A percentile compares a stretch with the other conserved stretches of the same genome.
phyloP scores from a whole-genome alignment of 2,113 vertebrate species.

The Elephantulus edwardii region DNA sequence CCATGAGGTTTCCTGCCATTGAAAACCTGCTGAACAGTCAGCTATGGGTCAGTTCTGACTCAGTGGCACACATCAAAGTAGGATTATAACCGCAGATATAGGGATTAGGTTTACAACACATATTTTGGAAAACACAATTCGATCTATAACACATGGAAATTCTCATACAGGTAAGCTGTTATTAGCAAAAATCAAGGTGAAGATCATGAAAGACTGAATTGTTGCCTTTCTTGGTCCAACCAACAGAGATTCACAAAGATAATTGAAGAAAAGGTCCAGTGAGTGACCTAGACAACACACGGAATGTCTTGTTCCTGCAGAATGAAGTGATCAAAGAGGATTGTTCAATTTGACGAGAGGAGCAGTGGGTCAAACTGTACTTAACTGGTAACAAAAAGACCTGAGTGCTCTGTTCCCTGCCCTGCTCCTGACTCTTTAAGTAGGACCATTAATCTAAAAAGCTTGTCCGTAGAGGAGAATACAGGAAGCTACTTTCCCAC shows the following conservation, averaged over 20 bases:
- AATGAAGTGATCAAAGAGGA: background rate
- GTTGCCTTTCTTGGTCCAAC: background rate
- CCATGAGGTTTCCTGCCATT: no score
- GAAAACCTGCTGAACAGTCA: no score
- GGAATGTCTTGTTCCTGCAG: background rate
- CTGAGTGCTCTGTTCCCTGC: background rate
- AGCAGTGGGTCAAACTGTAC: background rate
- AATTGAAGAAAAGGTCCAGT: background rate
- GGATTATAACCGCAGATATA: background rate
- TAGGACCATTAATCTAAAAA: background rate
- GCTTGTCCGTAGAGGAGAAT: background rate
- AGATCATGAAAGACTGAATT: background rate
- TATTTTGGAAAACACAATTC: background rate
- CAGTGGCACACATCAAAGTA: background rate
- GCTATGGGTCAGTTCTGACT: no score
- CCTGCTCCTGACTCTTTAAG: background rate
- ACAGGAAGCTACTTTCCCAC: background rate
- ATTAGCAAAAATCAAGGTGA: background rate
- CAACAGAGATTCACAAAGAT: background rate
- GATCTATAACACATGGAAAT: background rate
- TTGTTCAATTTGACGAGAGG: background rate
- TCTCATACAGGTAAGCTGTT: background rate
- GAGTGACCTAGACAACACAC: background rate
- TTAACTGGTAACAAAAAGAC: background rate
- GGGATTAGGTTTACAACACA: background rate